These are phyloP conservation scores for Propithecus perrieri DNA, from an alignment of 2,797 vertebrate species.

Conservation along the genomic window DNA sequence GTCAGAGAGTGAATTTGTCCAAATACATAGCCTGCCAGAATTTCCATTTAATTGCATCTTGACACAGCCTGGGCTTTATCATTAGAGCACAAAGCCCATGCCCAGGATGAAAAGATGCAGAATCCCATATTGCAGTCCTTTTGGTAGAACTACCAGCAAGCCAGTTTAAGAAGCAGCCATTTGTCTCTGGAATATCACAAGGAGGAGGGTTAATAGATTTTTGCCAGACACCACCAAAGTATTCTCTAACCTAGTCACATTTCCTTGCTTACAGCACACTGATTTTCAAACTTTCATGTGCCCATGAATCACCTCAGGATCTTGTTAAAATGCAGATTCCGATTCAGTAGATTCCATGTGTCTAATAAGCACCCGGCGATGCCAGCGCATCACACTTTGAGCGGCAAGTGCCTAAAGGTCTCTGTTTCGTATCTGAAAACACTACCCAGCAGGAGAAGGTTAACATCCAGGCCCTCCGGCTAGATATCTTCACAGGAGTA, in stretches of 20 bases:
- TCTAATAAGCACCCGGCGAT: background rate
- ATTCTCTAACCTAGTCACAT: background rate
- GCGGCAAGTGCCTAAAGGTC: background rate
- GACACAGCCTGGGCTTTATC: background rate
- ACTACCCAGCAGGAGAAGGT: background rate
- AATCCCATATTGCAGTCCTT: background rate
- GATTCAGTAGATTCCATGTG: background rate
- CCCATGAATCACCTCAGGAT: background rate
- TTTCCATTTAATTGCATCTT: slow-evolving; percentile 31
- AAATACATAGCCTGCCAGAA: background rate
- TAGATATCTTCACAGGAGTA: background rate
- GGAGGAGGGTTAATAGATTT: background rate
- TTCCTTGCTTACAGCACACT: background rate
- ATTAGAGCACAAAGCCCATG: background rate
- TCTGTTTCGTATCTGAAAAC: background rate
- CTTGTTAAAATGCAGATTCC: slow-evolving; percentile 14
- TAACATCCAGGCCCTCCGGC: background rate
- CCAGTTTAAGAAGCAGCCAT: background rate
- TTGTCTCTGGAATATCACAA: background rate
- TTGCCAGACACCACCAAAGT: background rate
- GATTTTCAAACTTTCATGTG: background rate
- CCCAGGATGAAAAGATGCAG: background rate
- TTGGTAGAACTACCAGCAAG: background rate
- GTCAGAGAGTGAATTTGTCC: background rate
- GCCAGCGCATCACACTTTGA: background rate